Conservation (phyloP, 64 coral and sea anemone species). For the Acropora yongei region DNA sequence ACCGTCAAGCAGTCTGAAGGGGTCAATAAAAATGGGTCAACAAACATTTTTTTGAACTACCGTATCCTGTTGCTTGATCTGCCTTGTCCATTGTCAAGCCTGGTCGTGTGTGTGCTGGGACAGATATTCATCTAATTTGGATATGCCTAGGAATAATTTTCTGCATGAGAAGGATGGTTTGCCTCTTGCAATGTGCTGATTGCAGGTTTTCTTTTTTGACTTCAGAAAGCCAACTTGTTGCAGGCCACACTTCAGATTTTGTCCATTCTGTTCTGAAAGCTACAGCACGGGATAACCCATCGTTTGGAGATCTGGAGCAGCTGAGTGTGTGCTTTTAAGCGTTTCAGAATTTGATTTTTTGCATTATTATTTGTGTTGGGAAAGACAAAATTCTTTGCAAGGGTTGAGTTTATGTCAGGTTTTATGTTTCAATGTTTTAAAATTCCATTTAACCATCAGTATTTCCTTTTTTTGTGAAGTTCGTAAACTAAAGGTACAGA, state of each 20-base stretch:
- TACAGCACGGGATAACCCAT: slow-evolving; percentile 42
- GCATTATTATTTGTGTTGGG: neutral
- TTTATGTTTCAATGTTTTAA: neutral
- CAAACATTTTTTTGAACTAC: no score
- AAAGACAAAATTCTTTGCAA: no score
- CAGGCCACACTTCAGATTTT: slow-evolving; percentile 60
- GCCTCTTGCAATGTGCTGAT: neutral
- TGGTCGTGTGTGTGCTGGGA: no score
- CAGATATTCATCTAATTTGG: no score
- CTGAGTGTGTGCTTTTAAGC: slow-evolving; percentile 35
- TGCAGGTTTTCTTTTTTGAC: neutral
- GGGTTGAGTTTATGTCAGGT: neutral
- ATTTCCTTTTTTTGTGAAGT: no score
- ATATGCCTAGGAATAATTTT: no score
- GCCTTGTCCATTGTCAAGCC: no score
- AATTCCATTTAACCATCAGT: no score
- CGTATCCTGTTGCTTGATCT: no score
- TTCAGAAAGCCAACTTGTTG: slow-evolving; percentile 61
- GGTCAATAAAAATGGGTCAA: no score
- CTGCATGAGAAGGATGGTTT: no score
- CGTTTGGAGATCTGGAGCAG: slow-evolving; percentile 19
- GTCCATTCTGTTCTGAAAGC: slow-evolving; percentile 67
- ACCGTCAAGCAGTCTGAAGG: no score
- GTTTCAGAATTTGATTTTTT: neutral
- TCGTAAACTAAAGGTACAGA: neutral